phyloP scores from a whole-genome alignment of 2,113 vertebrate genomes.

The Trematomus loennbergii region DNA sequence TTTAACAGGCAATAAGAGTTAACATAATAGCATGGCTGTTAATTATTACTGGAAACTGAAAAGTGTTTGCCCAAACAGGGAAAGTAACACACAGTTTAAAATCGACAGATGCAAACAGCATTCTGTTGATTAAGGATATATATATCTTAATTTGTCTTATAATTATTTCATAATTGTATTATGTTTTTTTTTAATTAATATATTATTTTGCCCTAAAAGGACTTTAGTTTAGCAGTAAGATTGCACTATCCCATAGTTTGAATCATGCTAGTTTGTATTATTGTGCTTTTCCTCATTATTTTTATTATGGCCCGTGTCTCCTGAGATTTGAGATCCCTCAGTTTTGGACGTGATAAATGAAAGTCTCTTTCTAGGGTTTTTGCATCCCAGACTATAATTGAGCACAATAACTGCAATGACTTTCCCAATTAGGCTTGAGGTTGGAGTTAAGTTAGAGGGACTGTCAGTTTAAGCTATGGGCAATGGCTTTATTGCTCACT shows the following conservation, averaged over 20 bases:
- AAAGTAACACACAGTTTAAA: conserved; percentile 10
- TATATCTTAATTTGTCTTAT: background rate
- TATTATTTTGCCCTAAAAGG: background rate
- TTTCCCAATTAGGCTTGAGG: conserved; percentile 93
- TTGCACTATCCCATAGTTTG: background rate
- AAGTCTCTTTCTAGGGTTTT: conserved; percentile 56
- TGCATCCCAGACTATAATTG: conserved; percentile 89
- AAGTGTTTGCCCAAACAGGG: background rate
- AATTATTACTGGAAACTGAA: conserved; percentile 46
- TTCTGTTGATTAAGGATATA: background rate
- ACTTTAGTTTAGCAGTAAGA: conserved; percentile 16
- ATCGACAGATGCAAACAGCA: background rate
- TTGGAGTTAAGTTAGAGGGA: conserved; percentile 91
- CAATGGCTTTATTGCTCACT: conserved; percentile 98
- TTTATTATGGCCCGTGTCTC: conserved; percentile 45
- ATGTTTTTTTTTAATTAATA: background rate
- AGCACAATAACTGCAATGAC: conserved; percentile 91
- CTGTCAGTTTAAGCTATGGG: conserved; percentile 92
- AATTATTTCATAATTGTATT: conserved; percentile 3
- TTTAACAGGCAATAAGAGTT: conserved; percentile 48
- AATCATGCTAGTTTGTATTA: conserved; percentile 12
- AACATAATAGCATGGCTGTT: conserved; percentile 20
- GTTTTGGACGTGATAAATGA: conserved; percentile 58
- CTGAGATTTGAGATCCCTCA: conserved; percentile 54
- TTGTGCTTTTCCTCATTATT: conserved; percentile 63